Base-by-base conservation (phyloP, 2,113 vertebrate species). In the Mirza zaza region DNA sequence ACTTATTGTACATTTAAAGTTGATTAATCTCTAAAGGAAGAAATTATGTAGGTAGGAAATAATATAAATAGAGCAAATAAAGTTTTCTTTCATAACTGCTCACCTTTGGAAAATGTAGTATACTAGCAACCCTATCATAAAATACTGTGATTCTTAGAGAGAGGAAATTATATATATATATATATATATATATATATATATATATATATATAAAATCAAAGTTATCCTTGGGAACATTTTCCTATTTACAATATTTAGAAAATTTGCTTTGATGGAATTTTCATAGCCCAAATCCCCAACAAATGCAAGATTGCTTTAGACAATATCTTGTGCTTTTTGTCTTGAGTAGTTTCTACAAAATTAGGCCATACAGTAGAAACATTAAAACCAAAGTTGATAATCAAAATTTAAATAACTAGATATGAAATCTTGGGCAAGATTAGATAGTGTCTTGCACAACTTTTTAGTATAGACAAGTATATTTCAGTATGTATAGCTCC, bases 21-120 rank as follows among this genome's bases (percentile, higher is more conserved):
- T 77, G 9, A 90, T 77, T 80, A 48, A 89, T 18, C 2, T 82
- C 52, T 79, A 85, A 86, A 89, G 71, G 70, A 25, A 93, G 21
- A 92, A 92, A 68, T 55, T 71, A 9, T 45, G 6, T 57, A 59
- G 8, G 4, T 73, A 83, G 6, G 13, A 55, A 94, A 39, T 91
- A 63, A 65, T 15, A 57, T 1, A 76, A 67, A 82, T 50, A 55
- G 39, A 75, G 18, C 0, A 68, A 77, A 93, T 20, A 23, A 61
- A 87, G 2, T 27, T 36, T 90, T 61, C 34, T 83, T 63, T 27
- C 1, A 32, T 27, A 32, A 42, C 4, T n/a, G 21, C 1, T 61
- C 29, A 2, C 34, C 14, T 67, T 97, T 87, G 42, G 52, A 94
- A 93, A 91, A 45, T 67, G 11, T 27, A 87, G 11, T 29, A 45